Conservation (phyloP, 2,113 vertebrate genomes). For the Bambusicola thoracicus region DNA sequence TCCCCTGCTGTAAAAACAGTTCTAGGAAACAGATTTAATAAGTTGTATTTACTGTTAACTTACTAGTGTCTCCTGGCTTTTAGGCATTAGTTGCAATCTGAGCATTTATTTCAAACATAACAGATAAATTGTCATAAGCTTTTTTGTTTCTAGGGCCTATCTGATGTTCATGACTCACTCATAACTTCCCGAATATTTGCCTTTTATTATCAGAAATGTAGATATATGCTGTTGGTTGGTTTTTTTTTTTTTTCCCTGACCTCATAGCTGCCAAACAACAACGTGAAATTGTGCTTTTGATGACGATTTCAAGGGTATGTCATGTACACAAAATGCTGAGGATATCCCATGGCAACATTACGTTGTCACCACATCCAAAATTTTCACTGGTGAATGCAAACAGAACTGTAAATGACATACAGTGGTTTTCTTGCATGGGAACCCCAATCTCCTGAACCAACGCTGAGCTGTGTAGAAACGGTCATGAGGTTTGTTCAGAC, state of each 20-base stretch:
- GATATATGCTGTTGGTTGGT: neutral
- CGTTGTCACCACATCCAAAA: constrained; percentile 20
- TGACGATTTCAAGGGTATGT: neutral
- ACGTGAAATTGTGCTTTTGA: neutral
- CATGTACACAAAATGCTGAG: neutral
- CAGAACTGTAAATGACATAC: neutral
- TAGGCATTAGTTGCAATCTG: neutral
- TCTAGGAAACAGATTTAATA: neutral
- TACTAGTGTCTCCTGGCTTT: neutral
- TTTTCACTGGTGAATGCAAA: constrained; percentile 23
- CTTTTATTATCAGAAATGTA: neutral
- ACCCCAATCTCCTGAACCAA: neutral
- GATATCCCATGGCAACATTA: constrained; percentile 16
- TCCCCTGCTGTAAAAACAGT: neutral
- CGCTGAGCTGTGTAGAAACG: neutral
- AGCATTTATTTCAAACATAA: neutral
- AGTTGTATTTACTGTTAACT: neutral
- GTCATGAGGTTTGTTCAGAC: neutral
- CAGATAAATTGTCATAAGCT: neutral
- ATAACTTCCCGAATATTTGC: neutral
- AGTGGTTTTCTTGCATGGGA: neutral
- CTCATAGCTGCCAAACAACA: neutral
- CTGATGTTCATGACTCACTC: neutral
- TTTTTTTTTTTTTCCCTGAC: neutral
- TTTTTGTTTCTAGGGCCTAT: neutral